These are phyloP conservation scores for Gordius sp. DNA, from an alignment of 2,888 invertebrate species.

Conservation along the genomic window DNA sequence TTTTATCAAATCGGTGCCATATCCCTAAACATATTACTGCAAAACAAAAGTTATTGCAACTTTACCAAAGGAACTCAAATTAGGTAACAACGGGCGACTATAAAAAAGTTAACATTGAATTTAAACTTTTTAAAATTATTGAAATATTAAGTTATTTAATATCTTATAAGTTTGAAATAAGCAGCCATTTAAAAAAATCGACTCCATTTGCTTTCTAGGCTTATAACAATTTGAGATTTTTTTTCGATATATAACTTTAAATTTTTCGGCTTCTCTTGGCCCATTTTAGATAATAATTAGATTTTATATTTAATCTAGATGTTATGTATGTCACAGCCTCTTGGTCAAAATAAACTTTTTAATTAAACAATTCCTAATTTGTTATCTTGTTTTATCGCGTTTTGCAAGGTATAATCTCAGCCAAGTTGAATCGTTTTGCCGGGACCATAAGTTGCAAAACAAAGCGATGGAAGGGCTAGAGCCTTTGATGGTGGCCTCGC, in stretches of 20 bases:
- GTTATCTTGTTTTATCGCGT: too few species aligned
- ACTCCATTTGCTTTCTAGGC: too few species aligned
- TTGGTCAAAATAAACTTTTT: too few species aligned
- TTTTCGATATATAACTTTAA: too few species aligned
- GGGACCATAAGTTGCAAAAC: not conserved
- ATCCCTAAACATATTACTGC: not conserved
- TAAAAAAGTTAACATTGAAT: not conserved
- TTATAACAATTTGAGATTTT: too few species aligned
- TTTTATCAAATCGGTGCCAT: not conserved
- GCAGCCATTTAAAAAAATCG: too few species aligned
- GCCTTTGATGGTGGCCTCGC: not conserved
- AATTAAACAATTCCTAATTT: too few species aligned
- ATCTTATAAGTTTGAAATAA: not conserved
- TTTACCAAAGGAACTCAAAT: slow-evolving; percentile 11
- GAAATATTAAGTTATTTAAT: not conserved
- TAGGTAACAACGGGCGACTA: not conserved
- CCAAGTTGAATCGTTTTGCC: slow-evolving; percentile 1
- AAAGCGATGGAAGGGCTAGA: not conserved
- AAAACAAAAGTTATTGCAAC: slow-evolving; percentile 12
- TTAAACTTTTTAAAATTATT: not conserved
- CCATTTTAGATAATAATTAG: too few species aligned
- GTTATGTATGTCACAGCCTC: too few species aligned
- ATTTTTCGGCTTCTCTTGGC: too few species aligned
- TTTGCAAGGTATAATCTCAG: slow-evolving; percentile 8
- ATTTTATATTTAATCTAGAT: too few species aligned